Evolutionary conservation across 1,140 invertebrate genomes (phyloP).

Genomic region (Neuroterus valhalla): DNA sequence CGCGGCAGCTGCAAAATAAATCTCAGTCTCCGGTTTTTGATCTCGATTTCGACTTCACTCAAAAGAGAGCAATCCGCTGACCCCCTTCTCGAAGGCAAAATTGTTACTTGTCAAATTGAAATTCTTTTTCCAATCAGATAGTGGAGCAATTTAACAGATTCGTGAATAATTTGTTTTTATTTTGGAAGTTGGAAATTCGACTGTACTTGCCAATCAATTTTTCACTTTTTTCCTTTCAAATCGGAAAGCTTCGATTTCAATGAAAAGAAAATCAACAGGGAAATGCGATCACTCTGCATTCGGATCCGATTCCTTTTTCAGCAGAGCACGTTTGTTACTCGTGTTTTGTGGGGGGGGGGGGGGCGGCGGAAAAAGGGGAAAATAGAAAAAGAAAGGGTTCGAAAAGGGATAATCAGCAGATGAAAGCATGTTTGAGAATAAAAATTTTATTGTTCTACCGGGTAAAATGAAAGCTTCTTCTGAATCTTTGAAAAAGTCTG

Average conservation of each 20-base stretch:
- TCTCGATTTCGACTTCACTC: conserved; percentile 10
- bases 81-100: neutral
- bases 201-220: neutral
- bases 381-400: conserved; percentile 18
- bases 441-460: conserved; percentile 15
- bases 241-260: neutral
- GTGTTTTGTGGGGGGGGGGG: neutral
- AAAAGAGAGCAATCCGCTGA: neutral
- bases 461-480: too few relatives aligned
- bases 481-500: too few relatives aligned
- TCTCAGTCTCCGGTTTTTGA: neutral
- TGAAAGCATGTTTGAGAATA: conserved; percentile 38
- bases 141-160: neutral
- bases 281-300: conserved; percentile 47
- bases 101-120: neutral
- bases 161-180: neutral
- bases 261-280: conserved; percentile 32
- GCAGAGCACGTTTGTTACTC: conserved; percentile 17
- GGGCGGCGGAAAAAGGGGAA: conserved; percentile 18
- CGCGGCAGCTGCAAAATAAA: conserved; percentile 20
- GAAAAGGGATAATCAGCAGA: conserved; percentile 14
- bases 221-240: neutral
- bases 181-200: too few relatives aligned
- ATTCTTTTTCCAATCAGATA: neutral
- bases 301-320: conserved; percentile 47